Conservation (phyloP, 2,113 vertebrate species). For the Psilopsiagon aurifrons region DNA sequence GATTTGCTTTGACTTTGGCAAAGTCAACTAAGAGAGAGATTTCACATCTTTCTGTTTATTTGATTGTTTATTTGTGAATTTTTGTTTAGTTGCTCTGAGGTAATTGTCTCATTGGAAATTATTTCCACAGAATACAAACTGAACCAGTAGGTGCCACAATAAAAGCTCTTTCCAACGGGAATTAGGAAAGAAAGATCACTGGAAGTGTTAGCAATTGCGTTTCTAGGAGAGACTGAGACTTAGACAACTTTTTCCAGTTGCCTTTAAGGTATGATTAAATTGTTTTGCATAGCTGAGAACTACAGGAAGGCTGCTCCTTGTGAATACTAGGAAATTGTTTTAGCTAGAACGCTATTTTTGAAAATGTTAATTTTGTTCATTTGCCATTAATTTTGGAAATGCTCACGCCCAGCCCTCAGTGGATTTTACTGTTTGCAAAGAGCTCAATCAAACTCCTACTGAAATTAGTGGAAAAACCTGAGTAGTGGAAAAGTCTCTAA, state of each 20-base stretch:
- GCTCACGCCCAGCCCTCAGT: constrained; percentile 41
- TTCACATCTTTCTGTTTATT: background rate
- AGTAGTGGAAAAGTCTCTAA: constrained; percentile 44
- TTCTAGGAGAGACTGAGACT: constrained; percentile 11
- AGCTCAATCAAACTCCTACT: constrained; percentile 4
- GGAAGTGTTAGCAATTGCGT: background rate
- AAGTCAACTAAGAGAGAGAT: background rate
- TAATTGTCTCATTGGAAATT: background rate
- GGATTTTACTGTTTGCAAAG: constrained; percentile 34
- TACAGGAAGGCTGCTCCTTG: constrained; percentile 6
- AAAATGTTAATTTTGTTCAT: constrained; percentile 29
- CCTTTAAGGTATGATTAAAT: constrained; percentile 37
- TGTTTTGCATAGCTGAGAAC: constrained; percentile 41
- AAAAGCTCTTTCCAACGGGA: background rate
- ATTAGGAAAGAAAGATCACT: constrained; percentile 30
- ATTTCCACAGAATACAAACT: background rate
- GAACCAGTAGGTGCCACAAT: background rate
- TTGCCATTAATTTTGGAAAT: constrained; percentile 42
- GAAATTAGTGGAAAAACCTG: constrained; percentile 51
- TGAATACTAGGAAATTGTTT: constrained; percentile 49
- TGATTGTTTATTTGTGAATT: constrained; percentile 30
- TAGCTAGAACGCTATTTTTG: constrained; percentile 38
- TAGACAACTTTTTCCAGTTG: constrained; percentile 13
- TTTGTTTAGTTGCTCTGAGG: background rate
- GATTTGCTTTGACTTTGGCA: background rate